A percentile compares a stretch with the other conserved stretches of the same genome.
These are phyloP conservation scores for Tinea trinotella DNA, from an alignment of 2,888 invertebrate genomes.

Conservation along the genomic window DNA sequence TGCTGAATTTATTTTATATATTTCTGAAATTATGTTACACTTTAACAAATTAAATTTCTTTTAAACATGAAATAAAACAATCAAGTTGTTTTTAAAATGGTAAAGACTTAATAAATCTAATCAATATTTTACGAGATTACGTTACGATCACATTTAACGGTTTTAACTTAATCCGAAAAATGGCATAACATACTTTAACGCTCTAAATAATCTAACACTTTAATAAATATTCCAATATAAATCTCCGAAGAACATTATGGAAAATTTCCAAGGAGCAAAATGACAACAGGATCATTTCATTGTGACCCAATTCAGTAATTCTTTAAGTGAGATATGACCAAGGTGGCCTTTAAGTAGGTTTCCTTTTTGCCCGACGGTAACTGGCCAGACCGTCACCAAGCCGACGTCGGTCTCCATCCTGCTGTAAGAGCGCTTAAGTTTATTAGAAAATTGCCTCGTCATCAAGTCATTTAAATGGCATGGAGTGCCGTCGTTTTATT, in stretches of 20 bases:
- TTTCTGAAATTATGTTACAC: too few species aligned
- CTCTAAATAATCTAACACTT: too few species aligned
- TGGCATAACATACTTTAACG: too few species aligned
- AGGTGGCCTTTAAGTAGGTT: conserved; percentile 11
- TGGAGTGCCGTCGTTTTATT: conserved; percentile 70
- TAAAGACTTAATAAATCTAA: too few species aligned
- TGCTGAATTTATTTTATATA: too few species aligned
- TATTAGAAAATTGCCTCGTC: conserved; percentile 72
- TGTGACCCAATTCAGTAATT: conserved; percentile 8
- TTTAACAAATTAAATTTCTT: too few species aligned
- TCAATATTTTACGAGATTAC: too few species aligned
- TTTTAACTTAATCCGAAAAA: too few species aligned
- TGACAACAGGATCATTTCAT: neutral
- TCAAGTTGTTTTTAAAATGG: too few species aligned
- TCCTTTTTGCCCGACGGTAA: neutral
- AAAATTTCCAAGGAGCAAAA: conserved; percentile 3
- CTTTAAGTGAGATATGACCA: neutral
- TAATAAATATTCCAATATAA: too few species aligned
- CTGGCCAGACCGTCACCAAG: neutral
- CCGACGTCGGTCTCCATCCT: conserved; percentile 24
- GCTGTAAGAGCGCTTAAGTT: conserved; percentile 66
- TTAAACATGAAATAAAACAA: too few species aligned
- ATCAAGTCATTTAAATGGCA: conserved; percentile 74
- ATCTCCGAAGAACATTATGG: neutral
- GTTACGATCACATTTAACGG: too few species aligned